A percentile compares a stretch with the other conserved stretches of the same genome.
Conservation (phyloP, 2,113 vertebrate genomes). For the Artemisiospiza belli region DNA sequence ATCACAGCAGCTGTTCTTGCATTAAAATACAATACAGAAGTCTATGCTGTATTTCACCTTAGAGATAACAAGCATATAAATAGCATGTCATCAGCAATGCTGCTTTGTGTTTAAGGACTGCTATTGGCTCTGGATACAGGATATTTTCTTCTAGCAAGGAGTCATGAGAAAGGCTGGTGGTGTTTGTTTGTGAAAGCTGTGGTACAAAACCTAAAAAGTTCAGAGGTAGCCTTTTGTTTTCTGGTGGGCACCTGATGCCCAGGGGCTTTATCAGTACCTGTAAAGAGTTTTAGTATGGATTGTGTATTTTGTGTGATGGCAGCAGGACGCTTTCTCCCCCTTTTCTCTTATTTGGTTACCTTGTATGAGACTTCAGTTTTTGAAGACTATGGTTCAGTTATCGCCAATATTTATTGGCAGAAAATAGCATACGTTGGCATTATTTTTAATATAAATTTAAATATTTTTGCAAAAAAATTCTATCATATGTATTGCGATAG, state of each 20-base stretch:
- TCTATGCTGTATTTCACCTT: neutral
- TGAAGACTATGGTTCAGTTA: neutral
- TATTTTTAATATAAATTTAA: neutral
- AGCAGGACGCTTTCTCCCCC: neutral
- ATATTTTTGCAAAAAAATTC: neutral
- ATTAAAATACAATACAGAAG: neutral
- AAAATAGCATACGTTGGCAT: neutral
- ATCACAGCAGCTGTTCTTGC: neutral
- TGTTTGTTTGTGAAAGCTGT: neutral
- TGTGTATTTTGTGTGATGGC: neutral
- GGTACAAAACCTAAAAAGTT: neutral
- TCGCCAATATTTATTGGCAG: neutral
- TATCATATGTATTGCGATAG: neutral
- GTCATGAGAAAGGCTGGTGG: neutral
- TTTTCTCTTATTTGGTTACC: neutral
- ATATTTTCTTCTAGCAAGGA: neutral
- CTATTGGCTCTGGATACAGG: neutral
- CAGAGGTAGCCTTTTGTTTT: neutral
- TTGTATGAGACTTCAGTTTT: neutral
- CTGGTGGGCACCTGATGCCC: neutral
- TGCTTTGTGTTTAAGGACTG: neutral
- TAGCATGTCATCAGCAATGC: neutral
- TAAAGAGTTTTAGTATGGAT: neutral
- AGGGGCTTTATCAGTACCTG: neutral
- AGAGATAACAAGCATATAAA: neutral